Conservation (phyloP, 2,888 invertebrate species). For the Holacanthella duospinosa region DNA sequence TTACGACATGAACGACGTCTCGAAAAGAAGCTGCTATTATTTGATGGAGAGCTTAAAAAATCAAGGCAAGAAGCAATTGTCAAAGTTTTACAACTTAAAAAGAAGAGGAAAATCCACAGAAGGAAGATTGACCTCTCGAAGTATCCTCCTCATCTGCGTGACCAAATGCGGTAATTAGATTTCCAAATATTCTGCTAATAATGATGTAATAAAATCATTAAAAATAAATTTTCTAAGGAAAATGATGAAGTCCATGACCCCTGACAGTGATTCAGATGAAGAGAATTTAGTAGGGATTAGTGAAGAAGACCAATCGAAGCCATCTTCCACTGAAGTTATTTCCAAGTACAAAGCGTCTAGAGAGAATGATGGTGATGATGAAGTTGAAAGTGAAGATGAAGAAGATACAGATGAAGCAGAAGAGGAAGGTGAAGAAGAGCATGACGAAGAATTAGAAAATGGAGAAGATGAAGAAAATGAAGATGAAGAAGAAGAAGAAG, state of each 20-base stretch:
- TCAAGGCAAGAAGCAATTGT: neutral
- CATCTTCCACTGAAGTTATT: neutral
- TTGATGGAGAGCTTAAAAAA: neutral
- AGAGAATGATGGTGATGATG: neutral
- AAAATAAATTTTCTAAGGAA: no score
- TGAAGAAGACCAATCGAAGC: neutral
- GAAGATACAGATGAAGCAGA: neutral
- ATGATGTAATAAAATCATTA: no score
- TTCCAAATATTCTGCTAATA: no score
- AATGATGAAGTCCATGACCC: neutral
- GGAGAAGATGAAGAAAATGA: neutral
- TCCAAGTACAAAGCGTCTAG: neutral
- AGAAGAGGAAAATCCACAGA: neutral
- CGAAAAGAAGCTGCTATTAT: neutral
- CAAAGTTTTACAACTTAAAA: neutral
- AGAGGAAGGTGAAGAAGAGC: constrained; percentile 8
- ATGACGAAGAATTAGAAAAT: constrained; percentile 2
- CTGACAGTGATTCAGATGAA: neutral
- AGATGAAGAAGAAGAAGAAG: constrained; percentile 7
- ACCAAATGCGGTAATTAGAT: constrained; percentile 6
- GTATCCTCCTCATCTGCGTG: neutral
- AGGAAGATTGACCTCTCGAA: constrained; percentile 7
- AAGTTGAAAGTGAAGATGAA: neutral
- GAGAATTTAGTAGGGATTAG: neutral
- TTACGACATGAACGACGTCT: neutral